These are phyloP conservation scores for Accipiter fasciatus DNA, from an alignment of 2,797 vertebrate species.

Conservation along the genomic window DNA sequence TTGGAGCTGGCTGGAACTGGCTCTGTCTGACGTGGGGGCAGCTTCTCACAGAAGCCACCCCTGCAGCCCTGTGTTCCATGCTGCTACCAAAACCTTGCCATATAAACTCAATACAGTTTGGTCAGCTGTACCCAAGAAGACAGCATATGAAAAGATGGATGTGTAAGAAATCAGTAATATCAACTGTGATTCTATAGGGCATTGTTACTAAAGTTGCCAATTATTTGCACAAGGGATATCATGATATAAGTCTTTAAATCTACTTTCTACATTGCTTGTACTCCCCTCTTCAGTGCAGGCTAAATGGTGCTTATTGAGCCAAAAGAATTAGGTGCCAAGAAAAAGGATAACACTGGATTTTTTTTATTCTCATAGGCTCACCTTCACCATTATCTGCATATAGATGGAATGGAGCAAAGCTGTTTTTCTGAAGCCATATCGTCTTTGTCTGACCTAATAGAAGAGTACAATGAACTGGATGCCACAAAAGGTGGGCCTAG, in stretches of 20 bases:
- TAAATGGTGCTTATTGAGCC: neutral
- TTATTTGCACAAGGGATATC: neutral
- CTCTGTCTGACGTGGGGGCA: neutral
- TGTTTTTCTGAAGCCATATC: conserved; percentile 84
- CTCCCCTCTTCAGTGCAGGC: neutral
- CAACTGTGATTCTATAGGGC: accelerated
- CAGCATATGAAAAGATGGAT: neutral
- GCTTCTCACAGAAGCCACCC: neutral
- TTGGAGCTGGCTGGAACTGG: neutral
- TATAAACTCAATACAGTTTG: neutral
- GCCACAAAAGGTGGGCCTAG: conserved; percentile 70
- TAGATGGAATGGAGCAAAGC: conserved; percentile 90
- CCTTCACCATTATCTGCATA: conserved; percentile 91
- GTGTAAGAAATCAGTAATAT: neutral
- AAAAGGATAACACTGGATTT: neutral
- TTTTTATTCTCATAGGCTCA: conserved; percentile 82
- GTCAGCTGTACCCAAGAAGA: neutral
- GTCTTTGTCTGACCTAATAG: conserved; percentile 86
- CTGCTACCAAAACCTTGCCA: neutral
- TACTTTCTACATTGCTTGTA: neutral
- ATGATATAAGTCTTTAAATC: neutral
- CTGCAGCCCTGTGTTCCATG: accelerated
- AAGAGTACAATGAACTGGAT: conserved; percentile 87
- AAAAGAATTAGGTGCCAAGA: neutral
- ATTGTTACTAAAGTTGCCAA: neutral